A percentile compares a stretch with the other conserved stretches of the same genome.
phyloP scores from a whole-genome alignment of 2,888 invertebrate species.

The Oxyscelio sp. region DNA sequence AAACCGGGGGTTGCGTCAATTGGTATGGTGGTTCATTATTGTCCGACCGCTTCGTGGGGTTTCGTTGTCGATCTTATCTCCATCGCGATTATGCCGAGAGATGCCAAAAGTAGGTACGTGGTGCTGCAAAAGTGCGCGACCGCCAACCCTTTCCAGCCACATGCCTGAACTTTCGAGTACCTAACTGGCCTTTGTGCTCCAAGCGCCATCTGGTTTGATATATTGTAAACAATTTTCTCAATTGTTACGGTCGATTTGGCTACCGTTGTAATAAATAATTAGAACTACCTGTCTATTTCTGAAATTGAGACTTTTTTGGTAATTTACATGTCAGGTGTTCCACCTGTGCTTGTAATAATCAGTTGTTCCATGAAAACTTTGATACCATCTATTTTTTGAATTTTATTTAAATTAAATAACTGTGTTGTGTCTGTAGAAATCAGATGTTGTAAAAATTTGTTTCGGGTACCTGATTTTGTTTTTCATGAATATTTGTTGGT shows the following conservation, averaged over 20 bases:
- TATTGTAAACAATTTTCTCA: conserved; percentile 9
- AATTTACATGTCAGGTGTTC: conserved; percentile 50
- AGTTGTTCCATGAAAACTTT: conserved; percentile 16
- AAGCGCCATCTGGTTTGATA: conserved; percentile 15
- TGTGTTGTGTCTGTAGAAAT: no score
- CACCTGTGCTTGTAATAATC: conserved; percentile 31
- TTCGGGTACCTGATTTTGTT: no score
- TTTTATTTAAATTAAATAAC: no score
- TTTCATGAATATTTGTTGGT: no score
- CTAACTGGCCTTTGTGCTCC: not conserved
- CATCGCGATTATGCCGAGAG: conserved; percentile 59
- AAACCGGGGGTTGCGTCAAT: conserved; percentile 15
- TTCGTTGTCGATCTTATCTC: conserved; percentile 62
- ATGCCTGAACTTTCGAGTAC: conserved; percentile 5
- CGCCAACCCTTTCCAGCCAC: conserved; percentile 39
- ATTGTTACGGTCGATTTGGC: not conserved
- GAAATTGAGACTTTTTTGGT: not conserved
- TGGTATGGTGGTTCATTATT: conserved; percentile 40
- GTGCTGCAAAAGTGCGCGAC: conserved; percentile 10
- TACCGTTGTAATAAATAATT: not conserved
- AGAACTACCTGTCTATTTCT: not conserved
- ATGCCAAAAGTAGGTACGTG: conserved; percentile 24
- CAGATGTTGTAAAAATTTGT: no score
- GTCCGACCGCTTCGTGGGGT: conserved; percentile 36
- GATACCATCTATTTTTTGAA: conserved; percentile 25